phyloP scores from a whole-genome alignment of 1,140 invertebrate genomes.

The Sesamia nonagrioides region DNA sequence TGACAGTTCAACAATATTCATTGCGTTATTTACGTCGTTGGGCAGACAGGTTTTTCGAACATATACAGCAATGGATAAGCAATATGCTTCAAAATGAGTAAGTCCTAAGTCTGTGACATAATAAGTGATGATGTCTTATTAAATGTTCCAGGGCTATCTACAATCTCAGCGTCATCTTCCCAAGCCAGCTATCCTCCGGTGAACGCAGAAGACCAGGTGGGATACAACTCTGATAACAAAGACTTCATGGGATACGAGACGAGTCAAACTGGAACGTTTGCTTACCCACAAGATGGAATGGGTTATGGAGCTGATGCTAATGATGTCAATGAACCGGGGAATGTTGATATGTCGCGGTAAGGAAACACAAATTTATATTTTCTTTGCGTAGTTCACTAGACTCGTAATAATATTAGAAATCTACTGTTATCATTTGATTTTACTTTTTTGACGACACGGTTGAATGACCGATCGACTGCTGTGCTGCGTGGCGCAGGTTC shows the following conservation, averaged over 20 bases:
- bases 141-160: slow-evolving; percentile 78
- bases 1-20: too few species aligned
- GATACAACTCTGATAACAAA: slow-evolving; percentile 76
- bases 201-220: slow-evolving; percentile 73
- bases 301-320: slow-evolving; percentile 63
- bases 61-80: too few species aligned
- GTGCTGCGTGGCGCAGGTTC: too few species aligned
- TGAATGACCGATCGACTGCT: too few species aligned
- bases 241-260: slow-evolving; percentile 85
- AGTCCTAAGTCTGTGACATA: neutral
- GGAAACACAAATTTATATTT: neutral
- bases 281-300: slow-evolving; percentile 82
- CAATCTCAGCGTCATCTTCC: slow-evolving; percentile 81
- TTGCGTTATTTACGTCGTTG: too few species aligned
- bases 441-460: too few species aligned
- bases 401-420: too few species aligned
- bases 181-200: slow-evolving; percentile 83
- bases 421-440: too few species aligned
- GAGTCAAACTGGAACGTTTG: slow-evolving; percentile 77
- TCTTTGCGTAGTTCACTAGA: too few species aligned
- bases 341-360: slow-evolving; percentile 79
- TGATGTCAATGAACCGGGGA: slow-evolving; percentile 68
- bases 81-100: too few species aligned
- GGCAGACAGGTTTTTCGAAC: too few species aligned
- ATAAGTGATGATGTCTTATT: neutral